These are phyloP conservation scores for Limnephilus lunatus DNA, from an alignment of 2,888 invertebrate genomes.

Conservation along the genomic window DNA sequence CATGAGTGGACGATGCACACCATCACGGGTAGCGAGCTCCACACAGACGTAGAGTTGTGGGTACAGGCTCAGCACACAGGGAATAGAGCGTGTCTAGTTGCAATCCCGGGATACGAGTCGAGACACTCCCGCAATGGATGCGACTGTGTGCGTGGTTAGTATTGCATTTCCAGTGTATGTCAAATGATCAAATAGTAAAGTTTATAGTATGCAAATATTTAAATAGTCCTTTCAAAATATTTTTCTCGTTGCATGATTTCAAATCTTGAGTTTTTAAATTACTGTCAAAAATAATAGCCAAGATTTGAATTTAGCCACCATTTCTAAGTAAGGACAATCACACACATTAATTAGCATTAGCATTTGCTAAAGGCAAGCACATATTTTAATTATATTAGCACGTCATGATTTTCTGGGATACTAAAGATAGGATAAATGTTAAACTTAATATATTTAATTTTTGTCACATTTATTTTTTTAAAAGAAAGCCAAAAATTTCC, in stretches of 20 bases:
- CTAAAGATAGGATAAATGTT: no score
- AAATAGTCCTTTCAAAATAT: no score
- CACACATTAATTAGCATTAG: no score
- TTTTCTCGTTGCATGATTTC: not conserved
- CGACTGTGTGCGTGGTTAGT: conserved; percentile 41
- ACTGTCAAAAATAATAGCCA: no score
- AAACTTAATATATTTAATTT: no score
- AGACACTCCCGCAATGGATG: conserved; percentile 29
- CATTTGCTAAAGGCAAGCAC: no score
- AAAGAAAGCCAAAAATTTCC: no score
- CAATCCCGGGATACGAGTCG: conserved; percentile 45
- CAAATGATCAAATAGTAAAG: not conserved
- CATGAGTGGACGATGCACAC: conserved; percentile 11
- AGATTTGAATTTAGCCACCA: no score
- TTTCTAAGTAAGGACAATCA: no score
- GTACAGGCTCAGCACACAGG: not conserved
- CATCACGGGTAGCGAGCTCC: not conserved
- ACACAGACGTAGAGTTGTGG: not conserved
- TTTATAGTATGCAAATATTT: not conserved
- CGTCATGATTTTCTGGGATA: no score
- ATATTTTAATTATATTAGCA: no score
- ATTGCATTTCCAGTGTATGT: conserved; percentile 46
- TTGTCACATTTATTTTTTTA: no score
- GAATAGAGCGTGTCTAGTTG: conserved; percentile 23
- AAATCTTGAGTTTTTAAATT: not conserved